Percentiles rank a stretch among this genome's conserved stretches.
Evolutionary conservation across 2,888 invertebrate genomes (phyloP).

Genomic region (Pristionchus japonicus): DNA sequence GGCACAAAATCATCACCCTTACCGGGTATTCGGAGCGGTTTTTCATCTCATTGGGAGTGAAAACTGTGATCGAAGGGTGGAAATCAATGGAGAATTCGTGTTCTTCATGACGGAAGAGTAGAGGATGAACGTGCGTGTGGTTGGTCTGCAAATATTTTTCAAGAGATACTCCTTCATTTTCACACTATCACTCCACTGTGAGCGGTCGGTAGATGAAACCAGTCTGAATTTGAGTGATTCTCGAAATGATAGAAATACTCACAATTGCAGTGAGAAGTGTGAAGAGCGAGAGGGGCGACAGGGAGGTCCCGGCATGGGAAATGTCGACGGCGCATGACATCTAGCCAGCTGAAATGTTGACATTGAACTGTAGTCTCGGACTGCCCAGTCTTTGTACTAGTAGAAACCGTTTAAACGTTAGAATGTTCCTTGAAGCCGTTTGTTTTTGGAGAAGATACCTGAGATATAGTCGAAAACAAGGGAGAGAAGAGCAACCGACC

Average conservation of each 20-base stretch:
- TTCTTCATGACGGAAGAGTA: background rate
- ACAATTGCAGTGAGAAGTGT: background rate
- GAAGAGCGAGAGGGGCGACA: background rate
- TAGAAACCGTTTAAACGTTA: no score
- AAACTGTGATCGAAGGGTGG: background rate
- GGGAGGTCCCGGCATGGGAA: background rate
- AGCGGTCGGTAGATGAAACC: no score
- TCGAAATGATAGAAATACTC: background rate
- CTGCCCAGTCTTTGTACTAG: background rate
- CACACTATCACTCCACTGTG: no score
- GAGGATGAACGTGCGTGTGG: background rate
- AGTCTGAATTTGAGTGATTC: no score
- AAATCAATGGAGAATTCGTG: background rate
- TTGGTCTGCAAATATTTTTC: background rate
- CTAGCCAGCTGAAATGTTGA: background rate
- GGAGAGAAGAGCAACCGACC: background rate
- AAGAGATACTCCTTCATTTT: no score
- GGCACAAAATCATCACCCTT: background rate
- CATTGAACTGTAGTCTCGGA: background rate
- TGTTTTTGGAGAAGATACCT: no score
- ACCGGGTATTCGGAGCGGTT: background rate
- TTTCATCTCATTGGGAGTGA: background rate
- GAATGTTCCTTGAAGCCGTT: no score
- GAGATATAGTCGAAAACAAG: background rate
- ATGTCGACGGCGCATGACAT: background rate